Evolutionary conservation across 2,113 vertebrate species (phyloP).

Genomic region (Helogale parvula): DNA sequence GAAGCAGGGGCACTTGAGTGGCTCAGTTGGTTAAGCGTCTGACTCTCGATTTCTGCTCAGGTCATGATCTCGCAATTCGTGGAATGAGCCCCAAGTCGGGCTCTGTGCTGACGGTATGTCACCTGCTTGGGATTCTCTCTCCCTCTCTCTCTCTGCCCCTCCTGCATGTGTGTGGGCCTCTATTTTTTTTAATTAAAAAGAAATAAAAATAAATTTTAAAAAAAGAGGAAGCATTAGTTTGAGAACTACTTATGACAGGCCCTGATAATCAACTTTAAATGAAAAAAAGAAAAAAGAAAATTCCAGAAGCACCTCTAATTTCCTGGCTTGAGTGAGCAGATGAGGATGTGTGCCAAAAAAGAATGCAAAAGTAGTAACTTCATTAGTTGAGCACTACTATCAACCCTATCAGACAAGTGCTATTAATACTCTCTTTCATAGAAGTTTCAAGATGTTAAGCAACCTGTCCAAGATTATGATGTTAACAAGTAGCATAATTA

Average conservation of each 20-base stretch:
- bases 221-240: neutral
- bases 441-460: neutral
- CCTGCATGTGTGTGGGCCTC: too few relatives aligned
- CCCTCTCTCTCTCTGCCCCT: too few relatives aligned
- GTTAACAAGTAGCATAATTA: neutral
- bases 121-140: too few relatives aligned
- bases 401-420: neutral
- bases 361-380: neutral
- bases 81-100: too few relatives aligned
- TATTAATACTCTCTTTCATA: neutral
- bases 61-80: too few relatives aligned
- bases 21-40: too few relatives aligned
- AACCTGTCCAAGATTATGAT: neutral
- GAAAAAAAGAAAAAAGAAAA: conserved; percentile 28
- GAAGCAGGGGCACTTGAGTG: neutral
- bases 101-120: too few relatives aligned
- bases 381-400: neutral
- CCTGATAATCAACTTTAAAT: neutral
- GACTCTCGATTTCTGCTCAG: too few relatives aligned
- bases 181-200: too few relatives aligned
- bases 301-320: conserved; percentile 24
- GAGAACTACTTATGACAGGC: neutral
- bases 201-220: neutral
- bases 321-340: neutral
- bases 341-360: neutral